A percentile compares a stretch with the other conserved stretches of the same genome.
Conservation (phyloP, 2,888 invertebrate species). For the Drosophila rubida region DNA sequence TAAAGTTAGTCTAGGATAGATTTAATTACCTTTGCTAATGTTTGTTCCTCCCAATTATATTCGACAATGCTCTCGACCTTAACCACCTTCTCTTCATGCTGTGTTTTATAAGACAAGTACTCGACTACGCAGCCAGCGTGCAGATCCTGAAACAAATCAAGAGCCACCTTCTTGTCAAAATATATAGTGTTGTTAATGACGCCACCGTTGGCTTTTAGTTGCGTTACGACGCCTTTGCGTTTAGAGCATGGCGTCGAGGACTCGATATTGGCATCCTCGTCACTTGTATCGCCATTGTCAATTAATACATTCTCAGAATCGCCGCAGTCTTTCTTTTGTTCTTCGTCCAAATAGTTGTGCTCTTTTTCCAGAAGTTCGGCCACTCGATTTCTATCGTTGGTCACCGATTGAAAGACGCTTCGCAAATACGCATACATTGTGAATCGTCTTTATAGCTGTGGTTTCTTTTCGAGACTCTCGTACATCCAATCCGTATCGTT, state of each 20-base stretch:
- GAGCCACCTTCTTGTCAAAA: conserved; percentile 85
- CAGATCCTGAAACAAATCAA: conserved; percentile 75
- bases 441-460: conserved; percentile 49
- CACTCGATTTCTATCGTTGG: conserved; percentile 83
- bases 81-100: conserved; percentile 86
- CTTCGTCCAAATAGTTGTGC: conserved; percentile 84
- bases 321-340: conserved; percentile 18
- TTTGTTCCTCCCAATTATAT: conserved; percentile 86
- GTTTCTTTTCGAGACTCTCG: conserved; percentile 88
- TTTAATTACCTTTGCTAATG: conserved; percentile 30
- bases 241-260: conserved; percentile 15
- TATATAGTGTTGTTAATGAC: conserved; percentile 87
- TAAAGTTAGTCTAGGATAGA: background rate
- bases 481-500: conserved; percentile 93
- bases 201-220: conserved; percentile 85
- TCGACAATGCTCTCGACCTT: conserved; percentile 87
- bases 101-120: conserved; percentile 86
- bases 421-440: conserved; percentile 25
- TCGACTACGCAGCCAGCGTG: conserved; percentile 86
- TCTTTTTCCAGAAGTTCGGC: conserved; percentile 85
- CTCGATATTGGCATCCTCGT: background rate
- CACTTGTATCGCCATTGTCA: background rate
- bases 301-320: conserved; percentile 31
- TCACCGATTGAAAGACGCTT: background rate
- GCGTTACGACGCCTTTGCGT: conserved; percentile 87